Evolutionary conservation across 2,888 invertebrate genomes (phyloP).

Genomic region (Lypha dubia): DNA sequence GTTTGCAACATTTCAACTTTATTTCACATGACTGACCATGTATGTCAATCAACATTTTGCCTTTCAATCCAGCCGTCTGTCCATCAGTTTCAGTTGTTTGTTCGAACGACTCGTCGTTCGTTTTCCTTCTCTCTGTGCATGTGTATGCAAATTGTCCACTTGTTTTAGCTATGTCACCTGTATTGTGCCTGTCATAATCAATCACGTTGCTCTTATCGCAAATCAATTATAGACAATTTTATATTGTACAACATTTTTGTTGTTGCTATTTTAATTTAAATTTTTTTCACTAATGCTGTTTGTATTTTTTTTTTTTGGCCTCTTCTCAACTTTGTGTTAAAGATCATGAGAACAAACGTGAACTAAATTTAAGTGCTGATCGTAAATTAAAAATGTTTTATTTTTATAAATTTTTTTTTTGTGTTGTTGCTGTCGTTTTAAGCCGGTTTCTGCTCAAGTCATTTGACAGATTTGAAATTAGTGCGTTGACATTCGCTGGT

Average conservation of each 20-base stretch:
- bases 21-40: constrained; percentile 72
- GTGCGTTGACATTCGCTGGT: constrained; percentile 68
- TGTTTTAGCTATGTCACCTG: constrained; percentile 70
- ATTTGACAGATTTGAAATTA: constrained; percentile 64
- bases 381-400: constrained; percentile 38
- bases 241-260: constrained; percentile 31
- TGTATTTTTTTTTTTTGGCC: constrained; percentile 27
- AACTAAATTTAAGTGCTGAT: constrained; percentile 64
- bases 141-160: constrained; percentile 63
- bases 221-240: constrained; percentile 73
- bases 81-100: neutral
- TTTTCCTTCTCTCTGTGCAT: constrained; percentile 7
- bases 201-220: constrained; percentile 72
- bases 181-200: constrained; percentile 73
- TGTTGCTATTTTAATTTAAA: constrained; percentile 23
- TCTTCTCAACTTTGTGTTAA: constrained; percentile 37
- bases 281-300: constrained; percentile 15
- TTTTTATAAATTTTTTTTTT: constrained; percentile 1
- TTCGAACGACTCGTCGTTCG: too few species aligned
- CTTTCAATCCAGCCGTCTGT: constrained; percentile 10
- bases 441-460: constrained; percentile 60
- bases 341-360: constrained; percentile 66
- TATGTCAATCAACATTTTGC: constrained; percentile 71
- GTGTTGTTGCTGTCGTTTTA: constrained; percentile 33
- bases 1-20: constrained; percentile 65